A percentile compares a stretch with the other conserved stretches of the same genome.
Evolutionary conservation across 2,888 invertebrate genomes (phyloP).

Genomic region (Cosmia trapezina): DNA sequence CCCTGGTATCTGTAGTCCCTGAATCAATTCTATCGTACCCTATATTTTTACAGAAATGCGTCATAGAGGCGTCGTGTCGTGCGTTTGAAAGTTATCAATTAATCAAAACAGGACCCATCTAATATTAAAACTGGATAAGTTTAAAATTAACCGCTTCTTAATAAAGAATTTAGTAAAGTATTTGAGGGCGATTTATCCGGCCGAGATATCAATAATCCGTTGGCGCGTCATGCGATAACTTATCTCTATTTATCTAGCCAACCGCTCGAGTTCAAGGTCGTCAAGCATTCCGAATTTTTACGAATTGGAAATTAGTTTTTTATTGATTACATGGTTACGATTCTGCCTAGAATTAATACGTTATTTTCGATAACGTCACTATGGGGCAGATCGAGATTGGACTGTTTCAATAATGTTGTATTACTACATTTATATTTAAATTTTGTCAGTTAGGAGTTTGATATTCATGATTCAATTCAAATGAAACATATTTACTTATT

Average conservation of each 20-base stretch:
- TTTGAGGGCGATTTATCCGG: constrained; percentile 28
- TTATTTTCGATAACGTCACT: constrained; percentile 26
- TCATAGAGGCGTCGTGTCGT: constrained; percentile 2
- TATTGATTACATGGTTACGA: constrained; percentile 6
- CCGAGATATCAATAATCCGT: constrained; percentile 55
- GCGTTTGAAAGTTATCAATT: constrained; percentile 6
- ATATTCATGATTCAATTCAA: constrained; percentile 18
- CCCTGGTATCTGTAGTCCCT: no score
- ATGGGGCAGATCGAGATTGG: constrained; percentile 5
- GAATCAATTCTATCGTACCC: not conserved
- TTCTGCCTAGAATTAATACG: constrained; percentile 3
- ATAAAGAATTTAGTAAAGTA: constrained; percentile 13
- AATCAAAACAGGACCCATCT: not conserved
- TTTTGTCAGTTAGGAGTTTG: not conserved
- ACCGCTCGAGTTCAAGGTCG: constrained; percentile 63
- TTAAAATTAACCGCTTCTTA: constrained; percentile 26
- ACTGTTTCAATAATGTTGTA: constrained; percentile 27
- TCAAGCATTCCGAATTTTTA: constrained; percentile 47
- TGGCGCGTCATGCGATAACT: constrained; percentile 61
- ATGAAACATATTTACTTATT: not conserved
- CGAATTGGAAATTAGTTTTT: constrained; percentile 48
- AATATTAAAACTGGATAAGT: constrained; percentile 1
- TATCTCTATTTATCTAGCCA: constrained; percentile 60
- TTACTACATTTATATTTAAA: constrained; percentile 33
- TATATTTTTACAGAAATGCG: constrained; percentile 21